These are phyloP conservation scores for Anarrhichthys ocellatus DNA, from an alignment of 2,113 vertebrate species.

Conservation along the genomic window DNA sequence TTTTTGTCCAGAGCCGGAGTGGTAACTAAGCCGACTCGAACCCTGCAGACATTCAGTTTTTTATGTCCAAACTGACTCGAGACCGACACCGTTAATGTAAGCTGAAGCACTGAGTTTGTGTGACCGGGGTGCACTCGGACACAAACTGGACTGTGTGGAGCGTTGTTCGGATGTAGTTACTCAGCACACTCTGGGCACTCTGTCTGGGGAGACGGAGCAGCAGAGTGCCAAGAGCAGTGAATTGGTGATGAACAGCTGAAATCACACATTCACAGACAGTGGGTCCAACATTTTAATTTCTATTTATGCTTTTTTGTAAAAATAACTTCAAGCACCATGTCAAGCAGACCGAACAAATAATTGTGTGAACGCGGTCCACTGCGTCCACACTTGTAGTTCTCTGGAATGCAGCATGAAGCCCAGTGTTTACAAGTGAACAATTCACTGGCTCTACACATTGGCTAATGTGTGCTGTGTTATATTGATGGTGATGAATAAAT, in stretches of 20 bases:
- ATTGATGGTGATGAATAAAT: slow-evolving; percentile 14
- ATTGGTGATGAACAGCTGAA: neutral
- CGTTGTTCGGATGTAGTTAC: too few species aligned
- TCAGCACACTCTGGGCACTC: too few species aligned
- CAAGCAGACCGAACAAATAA: too few species aligned
- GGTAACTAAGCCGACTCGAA: neutral
- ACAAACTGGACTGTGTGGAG: neutral
- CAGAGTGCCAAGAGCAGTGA: too few species aligned
- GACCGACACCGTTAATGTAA: neutral
- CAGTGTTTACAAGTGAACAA: neutral
- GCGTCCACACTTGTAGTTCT: too few species aligned
- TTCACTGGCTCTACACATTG: neutral
- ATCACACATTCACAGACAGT: neutral
- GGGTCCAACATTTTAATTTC: neutral
- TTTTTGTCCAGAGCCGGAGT: neutral
- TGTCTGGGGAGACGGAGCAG: too few species aligned
- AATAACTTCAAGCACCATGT: neutral
- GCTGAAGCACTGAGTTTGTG: neutral
- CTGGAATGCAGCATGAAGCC: too few species aligned
- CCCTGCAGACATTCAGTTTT: neutral
- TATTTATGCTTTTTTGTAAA: neutral
- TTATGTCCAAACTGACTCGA: neutral
- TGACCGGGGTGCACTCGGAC: too few species aligned
- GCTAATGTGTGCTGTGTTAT: neutral
- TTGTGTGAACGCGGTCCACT: too few species aligned